These are phyloP conservation scores for Gastrophysa polygoni DNA, from an alignment of 2,888 invertebrate genomes.

Conservation along the genomic window DNA sequence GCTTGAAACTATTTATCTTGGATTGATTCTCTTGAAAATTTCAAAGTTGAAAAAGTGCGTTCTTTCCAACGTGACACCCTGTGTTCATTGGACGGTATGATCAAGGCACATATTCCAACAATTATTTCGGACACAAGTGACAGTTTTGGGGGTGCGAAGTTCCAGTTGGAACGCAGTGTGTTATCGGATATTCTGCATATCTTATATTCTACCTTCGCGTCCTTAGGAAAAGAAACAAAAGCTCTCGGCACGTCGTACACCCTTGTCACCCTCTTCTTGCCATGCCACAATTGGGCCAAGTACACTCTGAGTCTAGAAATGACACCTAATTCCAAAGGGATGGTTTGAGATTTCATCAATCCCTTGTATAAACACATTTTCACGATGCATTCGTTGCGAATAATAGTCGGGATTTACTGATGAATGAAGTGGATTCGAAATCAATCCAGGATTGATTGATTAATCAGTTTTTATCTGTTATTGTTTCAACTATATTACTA, in stretches of 20 bases:
- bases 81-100: no score
- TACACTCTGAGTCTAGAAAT: constrained; percentile 37
- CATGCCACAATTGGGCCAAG: constrained; percentile 46
- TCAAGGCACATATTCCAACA: no score
- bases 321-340: constrained; percentile 25
- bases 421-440: background rate
- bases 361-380: constrained; percentile 29
- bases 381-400: background rate
- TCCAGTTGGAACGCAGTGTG: no score
- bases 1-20: no score
- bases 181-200: no score
- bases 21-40: no score
- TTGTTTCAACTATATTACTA: no score
- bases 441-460: background rate
- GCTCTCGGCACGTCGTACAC: constrained; percentile 48
- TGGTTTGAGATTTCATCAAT: constrained; percentile 21
- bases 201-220: constrained; percentile 44
- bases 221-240: constrained; percentile 45
- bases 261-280: constrained; percentile 46
- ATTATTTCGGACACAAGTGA: no score
- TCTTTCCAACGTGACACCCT: no score
- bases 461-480: background rate
- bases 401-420: background rate
- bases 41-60: no score
- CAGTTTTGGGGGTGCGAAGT: no score